A percentile compares a stretch with the other conserved stretches of the same genome.
phyloP scores from a whole-genome alignment of 2,888 invertebrate genomes.

The Andrena marginata region DNA sequence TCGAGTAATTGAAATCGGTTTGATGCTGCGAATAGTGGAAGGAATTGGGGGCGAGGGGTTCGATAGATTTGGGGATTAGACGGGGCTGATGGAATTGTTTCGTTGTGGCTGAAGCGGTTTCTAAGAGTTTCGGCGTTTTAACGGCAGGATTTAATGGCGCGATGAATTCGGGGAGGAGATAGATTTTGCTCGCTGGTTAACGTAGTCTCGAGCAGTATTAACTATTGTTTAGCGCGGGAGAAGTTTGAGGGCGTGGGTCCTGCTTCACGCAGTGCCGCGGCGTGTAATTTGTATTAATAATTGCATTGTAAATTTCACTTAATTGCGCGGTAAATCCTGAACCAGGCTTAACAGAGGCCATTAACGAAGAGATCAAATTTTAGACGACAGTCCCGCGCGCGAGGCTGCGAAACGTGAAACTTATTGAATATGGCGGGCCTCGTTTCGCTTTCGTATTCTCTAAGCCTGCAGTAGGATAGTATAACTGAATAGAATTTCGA shows the following conservation, averaged over 20 bases:
- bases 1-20: background rate
- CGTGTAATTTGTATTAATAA: constrained; percentile 48
- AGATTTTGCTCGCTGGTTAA: background rate
- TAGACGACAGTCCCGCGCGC: constrained; percentile 14
- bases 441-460: background rate
- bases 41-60: too few species aligned
- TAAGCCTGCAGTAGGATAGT: background rate
- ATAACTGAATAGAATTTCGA: too few species aligned
- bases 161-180: background rate
- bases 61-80: too few species aligned
- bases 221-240: background rate
- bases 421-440: constrained; percentile 20
- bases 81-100: too few species aligned
- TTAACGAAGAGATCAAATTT: constrained; percentile 59
- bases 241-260: background rate
- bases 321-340: constrained; percentile 50
- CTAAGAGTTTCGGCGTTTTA: too few species aligned
- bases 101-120: too few species aligned
- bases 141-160: too few species aligned
- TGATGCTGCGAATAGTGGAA: background rate
- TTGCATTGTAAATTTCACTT: constrained; percentile 44
- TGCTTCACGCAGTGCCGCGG: constrained; percentile 10
- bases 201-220: too few species aligned
- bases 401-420: constrained; percentile 26
- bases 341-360: constrained; percentile 21